Evolutionary conservation across 2,113 vertebrate genomes (phyloP).

Genomic region (Artemisiospiza belli): DNA sequence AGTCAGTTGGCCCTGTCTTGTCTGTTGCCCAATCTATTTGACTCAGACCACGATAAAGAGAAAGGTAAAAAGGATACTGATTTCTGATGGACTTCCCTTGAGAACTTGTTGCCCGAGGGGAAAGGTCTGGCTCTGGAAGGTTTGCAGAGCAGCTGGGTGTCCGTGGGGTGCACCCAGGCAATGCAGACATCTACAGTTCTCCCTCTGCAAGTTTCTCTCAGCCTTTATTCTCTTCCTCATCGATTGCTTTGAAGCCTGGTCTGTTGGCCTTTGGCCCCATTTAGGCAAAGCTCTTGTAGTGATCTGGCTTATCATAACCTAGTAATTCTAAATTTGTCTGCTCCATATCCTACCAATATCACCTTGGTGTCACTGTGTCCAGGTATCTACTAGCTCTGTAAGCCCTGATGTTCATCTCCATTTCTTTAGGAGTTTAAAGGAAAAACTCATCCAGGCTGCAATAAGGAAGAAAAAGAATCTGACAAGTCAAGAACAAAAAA

Average conservation of each 20-base stretch:
- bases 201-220: not conserved
- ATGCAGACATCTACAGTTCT: not conserved
- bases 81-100: not conserved
- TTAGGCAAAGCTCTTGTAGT: not conserved
- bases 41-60: not conserved
- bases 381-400: not conserved
- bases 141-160: not conserved
- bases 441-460: not conserved
- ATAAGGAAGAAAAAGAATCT: not conserved
- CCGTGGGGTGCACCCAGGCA: not conserved
- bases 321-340: not conserved
- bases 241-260: not conserved
- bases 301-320: not conserved
- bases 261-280: not conserved
- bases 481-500: not conserved
- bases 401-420: not conserved
- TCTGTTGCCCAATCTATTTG: conserved; percentile 34
- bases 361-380: not conserved
- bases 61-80: not conserved
- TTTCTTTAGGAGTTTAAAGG: not conserved
- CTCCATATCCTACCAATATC: not conserved
- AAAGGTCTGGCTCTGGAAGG: not conserved
- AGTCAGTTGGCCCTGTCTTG: not conserved
- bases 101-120: not conserved
- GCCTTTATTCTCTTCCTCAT: not conserved